Base-by-base conservation (phyloP, 2,113 vertebrate species). In the Dermatemys mawii region DNA sequence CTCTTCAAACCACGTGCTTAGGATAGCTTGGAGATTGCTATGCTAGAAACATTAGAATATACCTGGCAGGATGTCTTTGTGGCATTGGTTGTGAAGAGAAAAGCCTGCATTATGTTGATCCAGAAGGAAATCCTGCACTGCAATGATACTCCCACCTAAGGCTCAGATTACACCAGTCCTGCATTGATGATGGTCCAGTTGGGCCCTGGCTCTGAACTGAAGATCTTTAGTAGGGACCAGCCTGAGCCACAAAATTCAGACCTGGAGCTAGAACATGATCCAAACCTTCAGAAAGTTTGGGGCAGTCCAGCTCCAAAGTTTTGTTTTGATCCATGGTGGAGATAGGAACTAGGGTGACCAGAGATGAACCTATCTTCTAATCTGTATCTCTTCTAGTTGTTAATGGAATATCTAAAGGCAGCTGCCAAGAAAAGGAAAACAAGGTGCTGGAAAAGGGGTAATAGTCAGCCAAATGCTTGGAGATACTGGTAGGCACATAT, bases 1-100 rank as follows among this genome's bases (percentile, higher is more conserved):
- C 84, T 93, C 80, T 97, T 79, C 92, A 87, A 92, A 27, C n/a
- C 57, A 3, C 48, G 91, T 83, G 53, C 91, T 90, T 83, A 89
- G 91, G 86, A 49, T 75, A 57, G 79, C 38, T 90, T 89, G 19
- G 46, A 44, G 32, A 79, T 50, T 93, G 88, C 94, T 92, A 93
- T 87, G 75, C 75, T 76, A 4, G 93, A 84, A 87, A 32, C 27
- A 87, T 86, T 57, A 83, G 81, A 60, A 88, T 91, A 78, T 93
- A 91, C 44, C 94, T 92, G 95, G 91, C 93, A 92, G 87, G 41
- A 85, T n/a, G 49, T 85, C 57, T 79, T 79, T 2, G 1, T 92
- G 90, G 73, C 57, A 5, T 1, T 50, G 93, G 46, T 85, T 70
- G 54, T 55, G 70, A 91, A 86, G 92, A 14, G 84, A 88, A 85